phyloP scores from a whole-genome alignment of 2,888 invertebrate species.

The Poecilobothrus nobilitatus region DNA sequence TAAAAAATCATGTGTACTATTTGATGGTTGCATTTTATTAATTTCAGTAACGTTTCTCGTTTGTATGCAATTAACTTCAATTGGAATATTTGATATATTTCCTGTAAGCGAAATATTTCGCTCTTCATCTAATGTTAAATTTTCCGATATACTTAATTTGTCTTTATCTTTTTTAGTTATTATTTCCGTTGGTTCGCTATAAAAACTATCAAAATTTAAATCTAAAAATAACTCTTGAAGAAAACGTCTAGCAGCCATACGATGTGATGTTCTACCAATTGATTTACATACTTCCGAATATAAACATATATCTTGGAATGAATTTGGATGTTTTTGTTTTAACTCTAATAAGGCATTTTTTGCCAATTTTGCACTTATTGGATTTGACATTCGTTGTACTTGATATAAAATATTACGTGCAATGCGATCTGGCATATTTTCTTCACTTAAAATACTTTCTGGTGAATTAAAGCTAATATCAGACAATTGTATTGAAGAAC shows the following conservation, averaged over 20 bases:
- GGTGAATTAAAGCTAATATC: conserved; percentile 42
- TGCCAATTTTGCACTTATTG: conserved; percentile 69
- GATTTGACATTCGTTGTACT: conserved; percentile 67
- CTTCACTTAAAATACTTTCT: conserved; percentile 43
- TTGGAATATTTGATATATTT: background rate
- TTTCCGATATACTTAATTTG: conserved; percentile 16
- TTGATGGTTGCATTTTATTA: background rate
- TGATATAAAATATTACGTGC: conserved; percentile 54
- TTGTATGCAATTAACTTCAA: background rate
- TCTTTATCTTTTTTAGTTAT: conserved; percentile 37
- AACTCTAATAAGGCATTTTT: conserved; percentile 70
- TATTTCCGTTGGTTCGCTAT: conserved; percentile 47
- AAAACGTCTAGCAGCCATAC: conserved; percentile 74
- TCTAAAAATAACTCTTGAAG: conserved; percentile 91
- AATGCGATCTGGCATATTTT: conserved; percentile 39
- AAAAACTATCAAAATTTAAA: conserved; percentile 60
- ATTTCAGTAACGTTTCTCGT: background rate
- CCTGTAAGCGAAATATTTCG: background rate
- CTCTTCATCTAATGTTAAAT: background rate
- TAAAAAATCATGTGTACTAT: background rate
- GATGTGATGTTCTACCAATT: conserved; percentile 69
- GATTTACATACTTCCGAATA: conserved; percentile 85
- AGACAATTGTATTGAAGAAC: conserved; percentile 32
- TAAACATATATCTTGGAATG: conserved; percentile 78
- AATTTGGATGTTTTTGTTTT: conserved; percentile 62